Evolutionary conservation across 2,888 invertebrate species (phyloP).

Genomic region (Drosophila rellima): DNA sequence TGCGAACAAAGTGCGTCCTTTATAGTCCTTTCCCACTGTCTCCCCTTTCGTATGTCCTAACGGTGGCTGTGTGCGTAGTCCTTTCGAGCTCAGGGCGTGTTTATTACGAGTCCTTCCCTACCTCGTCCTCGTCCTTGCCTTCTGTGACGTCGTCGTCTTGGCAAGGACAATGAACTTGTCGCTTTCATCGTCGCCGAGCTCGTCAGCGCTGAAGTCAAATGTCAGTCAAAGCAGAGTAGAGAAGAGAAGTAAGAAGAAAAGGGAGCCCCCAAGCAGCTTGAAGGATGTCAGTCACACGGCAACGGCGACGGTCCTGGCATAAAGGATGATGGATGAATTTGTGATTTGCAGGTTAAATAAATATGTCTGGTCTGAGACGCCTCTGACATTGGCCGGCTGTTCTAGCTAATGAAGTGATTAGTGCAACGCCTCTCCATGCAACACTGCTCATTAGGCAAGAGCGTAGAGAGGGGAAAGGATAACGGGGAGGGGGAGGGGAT

Average conservation of each 20-base stretch:
- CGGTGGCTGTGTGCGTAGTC: conserved; percentile 45
- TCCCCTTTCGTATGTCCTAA: neutral
- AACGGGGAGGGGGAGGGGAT: neutral
- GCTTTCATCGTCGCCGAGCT: conserved; percentile 73
- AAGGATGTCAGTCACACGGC: conserved; percentile 62
- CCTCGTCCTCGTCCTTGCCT: conserved; percentile 9
- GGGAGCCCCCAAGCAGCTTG: conserved; percentile 39
- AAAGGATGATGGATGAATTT: conserved; percentile 83
- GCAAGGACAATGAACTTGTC: conserved; percentile 83
- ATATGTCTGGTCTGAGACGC: conserved; percentile 58
- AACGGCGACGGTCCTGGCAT: conserved; percentile 42
- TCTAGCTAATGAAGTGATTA: conserved; percentile 80
- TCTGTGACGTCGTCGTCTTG: conserved; percentile 45
- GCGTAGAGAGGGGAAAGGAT: neutral
- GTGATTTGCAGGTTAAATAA: conserved; percentile 83
- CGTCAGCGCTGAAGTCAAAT: conserved; percentile 79
- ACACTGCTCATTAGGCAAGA: conserved; percentile 61
- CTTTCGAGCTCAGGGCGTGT: conserved; percentile 59
- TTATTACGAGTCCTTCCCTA: conserved; percentile 59
- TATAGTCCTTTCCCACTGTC: conserved; percentile 15
- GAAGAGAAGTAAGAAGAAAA: conserved; percentile 22
- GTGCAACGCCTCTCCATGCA: conserved; percentile 79
- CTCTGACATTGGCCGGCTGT: conserved; percentile 17
- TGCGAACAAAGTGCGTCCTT: conserved; percentile 82
- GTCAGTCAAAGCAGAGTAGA: conserved; percentile 72